Evolutionary conservation across 2,113 vertebrate species (phyloP).

Genomic region (Callocephalon fimbriatum): DNA sequence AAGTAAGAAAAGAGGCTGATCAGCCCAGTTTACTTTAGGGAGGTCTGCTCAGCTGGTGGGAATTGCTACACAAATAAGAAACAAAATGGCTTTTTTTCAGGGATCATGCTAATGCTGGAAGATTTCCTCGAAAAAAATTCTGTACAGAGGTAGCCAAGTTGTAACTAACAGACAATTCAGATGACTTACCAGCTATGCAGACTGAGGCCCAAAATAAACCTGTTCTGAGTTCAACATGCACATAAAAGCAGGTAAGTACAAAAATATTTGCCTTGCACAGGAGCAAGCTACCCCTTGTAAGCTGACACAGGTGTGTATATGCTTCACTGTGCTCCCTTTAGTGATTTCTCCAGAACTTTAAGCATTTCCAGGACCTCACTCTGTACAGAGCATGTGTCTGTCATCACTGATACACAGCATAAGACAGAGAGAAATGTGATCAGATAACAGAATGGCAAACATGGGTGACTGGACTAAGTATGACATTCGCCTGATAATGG

Average conservation of each 20-base stretch:
- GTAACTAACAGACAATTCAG: not conserved
- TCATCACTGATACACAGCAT: not conserved
- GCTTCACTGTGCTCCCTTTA: not conserved
- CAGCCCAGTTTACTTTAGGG: not conserved
- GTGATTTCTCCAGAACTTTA: not conserved
- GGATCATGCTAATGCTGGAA: not conserved
- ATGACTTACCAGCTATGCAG: not conserved
- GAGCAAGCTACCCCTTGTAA: not conserved
- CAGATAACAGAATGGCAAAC: not conserved
- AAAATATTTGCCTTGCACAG: not conserved
- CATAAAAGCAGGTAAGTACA: not conserved
- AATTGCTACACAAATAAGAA: not conserved
- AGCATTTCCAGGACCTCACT: not conserved
- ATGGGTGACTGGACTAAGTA: not conserved
- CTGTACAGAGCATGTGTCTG: not conserved
- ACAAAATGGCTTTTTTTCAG: not conserved
- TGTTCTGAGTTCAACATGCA: not conserved
- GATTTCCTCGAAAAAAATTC: not conserved
- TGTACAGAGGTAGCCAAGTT: not conserved
- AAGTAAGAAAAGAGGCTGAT: not conserved
- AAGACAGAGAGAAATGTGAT: not conserved
- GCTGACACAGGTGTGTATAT: not conserved
- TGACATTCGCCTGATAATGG: not conserved
- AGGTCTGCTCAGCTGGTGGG: not conserved
- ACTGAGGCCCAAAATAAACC: not conserved